Evolutionary conservation across 2,113 vertebrate species (phyloP).

Genomic region (Mola mola): DNA sequence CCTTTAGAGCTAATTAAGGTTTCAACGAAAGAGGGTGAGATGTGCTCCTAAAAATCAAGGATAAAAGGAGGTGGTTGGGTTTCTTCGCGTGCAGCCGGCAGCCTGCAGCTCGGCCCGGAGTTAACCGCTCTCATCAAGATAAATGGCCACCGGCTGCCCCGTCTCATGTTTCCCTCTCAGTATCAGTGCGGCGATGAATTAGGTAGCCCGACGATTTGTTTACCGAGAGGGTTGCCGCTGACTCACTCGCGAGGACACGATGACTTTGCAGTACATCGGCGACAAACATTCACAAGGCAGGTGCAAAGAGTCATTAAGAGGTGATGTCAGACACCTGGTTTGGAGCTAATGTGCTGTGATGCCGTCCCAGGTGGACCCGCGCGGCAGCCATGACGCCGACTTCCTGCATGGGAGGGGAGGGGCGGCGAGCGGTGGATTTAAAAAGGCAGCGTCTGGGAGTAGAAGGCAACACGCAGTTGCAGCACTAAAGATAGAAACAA

Average conservation of each 20-base stretch:
- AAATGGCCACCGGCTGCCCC: slow-evolving; percentile 68
- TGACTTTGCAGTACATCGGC: slow-evolving; percentile 54
- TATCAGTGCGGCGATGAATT: slow-evolving; percentile 56
- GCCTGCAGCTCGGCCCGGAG: slow-evolving; percentile 55
- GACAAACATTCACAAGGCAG: slow-evolving; percentile 30
- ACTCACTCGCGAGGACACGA: slow-evolving; percentile 35
- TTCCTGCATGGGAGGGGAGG: too few relatives aligned
- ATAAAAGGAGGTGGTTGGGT: slow-evolving; percentile 38
- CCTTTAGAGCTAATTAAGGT: slow-evolving; percentile 79
- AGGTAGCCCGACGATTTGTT: slow-evolving; percentile 40
- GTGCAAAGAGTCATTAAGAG: slow-evolving; percentile 57
- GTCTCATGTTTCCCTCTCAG: slow-evolving; percentile 58
- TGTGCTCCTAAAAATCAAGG: slow-evolving; percentile 70
- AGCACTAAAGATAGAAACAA: slow-evolving; percentile 58
- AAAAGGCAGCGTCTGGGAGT: neutral
- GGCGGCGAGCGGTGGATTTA: too few relatives aligned
- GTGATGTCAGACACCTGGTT: slow-evolving; percentile 19
- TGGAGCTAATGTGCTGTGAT: slow-evolving; percentile 37
- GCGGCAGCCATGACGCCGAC: too few relatives aligned
- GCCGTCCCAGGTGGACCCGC: neutral
- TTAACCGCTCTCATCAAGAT: slow-evolving; percentile 77
- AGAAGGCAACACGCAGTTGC: neutral
- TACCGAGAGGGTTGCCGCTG: slow-evolving; percentile 40
- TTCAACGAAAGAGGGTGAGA: slow-evolving; percentile 70
- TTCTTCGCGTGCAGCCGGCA: slow-evolving; percentile 3